These are phyloP conservation scores for Perca schrenkii DNA, from an alignment of 2,113 vertebrate genomes.

Conservation along the genomic window DNA sequence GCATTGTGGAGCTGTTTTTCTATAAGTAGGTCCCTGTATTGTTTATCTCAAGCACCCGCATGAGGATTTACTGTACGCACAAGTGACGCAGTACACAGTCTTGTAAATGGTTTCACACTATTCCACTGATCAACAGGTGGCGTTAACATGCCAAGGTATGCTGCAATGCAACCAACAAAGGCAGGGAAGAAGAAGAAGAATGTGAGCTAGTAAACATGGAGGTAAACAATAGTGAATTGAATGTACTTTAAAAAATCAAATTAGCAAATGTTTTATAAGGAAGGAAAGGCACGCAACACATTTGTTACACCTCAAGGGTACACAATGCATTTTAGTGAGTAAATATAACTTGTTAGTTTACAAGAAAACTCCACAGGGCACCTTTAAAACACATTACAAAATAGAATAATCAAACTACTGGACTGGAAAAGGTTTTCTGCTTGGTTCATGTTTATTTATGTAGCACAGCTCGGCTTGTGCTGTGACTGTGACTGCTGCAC, in stretches of 20 bases:
- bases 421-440: constrained; percentile 1
- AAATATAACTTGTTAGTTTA: neutral
- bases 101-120: neutral
- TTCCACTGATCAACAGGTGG: neutral
- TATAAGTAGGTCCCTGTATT: too few relatives aligned
- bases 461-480: too few relatives aligned
- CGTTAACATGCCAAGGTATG: neutral
- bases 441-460: constrained; percentile 20
- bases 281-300: neutral
- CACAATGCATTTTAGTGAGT: neutral
- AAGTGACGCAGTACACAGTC: neutral
- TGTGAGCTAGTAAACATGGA: neutral
- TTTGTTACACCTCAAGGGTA: neutral
- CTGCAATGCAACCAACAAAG: neutral
- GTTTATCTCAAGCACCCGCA: neutral
- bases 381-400: constrained; percentile 7
- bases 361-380: constrained; percentile 1
- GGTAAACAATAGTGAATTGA: neutral
- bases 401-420: neutral
- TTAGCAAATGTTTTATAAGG: neutral
- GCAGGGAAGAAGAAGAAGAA: neutral
- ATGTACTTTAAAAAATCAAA: neutral
- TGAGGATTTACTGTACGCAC: neutral
- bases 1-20: neutral
- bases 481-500: neutral